Evolutionary conservation across 2,888 invertebrate genomes (phyloP), one percentile per base, ranked within the genome.

Genomic region (Callosobruchus maculatus): DNA sequence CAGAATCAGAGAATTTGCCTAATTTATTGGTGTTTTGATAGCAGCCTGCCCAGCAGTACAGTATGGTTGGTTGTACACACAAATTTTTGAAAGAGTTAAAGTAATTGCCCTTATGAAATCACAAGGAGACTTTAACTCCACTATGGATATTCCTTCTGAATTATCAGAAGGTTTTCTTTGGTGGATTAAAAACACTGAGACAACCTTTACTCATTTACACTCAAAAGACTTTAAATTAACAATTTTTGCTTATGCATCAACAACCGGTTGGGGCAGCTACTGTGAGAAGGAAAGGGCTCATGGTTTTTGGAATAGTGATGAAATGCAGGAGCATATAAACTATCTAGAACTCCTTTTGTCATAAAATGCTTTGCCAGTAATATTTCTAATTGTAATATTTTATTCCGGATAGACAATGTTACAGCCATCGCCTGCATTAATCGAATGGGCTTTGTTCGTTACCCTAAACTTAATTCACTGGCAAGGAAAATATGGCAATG

Each of bases 21-120:
- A 72, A 66, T 74, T 75, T 20, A 74, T 72, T 31, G 75, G 75
- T 21, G 72, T 30, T 70, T 75, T 75, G 71, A 72, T 71, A 30
- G 73, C 75, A 68, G 68, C 70, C 69, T 73, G 75, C 68, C 73
- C 75, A 0, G 75, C 73, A 21, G 68, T 71, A 21, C 70, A 22
- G 3, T 75, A 75, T 68, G 73, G 73, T n/a, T 73, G 73, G 70
- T 66, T 66, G 0, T 70, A 75, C 71, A 71, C 69, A 22, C 72
- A 74, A 70, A 68, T 67, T 20, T 72, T 74, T 72, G 71, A 74
- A 68, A 71, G 71, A 49, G 20, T 30, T 22, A 74, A 72, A 68
- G 31, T 21, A 66, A 68, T 2, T 49, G 70, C 74, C 21, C 74
- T 66, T 3, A 71, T 31, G 21, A 71, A 49, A 31, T 31, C 71